These are phyloP conservation scores for Sminthurinus signatus DNA, from an alignment of 1,140 invertebrate genomes.

Conservation along the genomic window DNA sequence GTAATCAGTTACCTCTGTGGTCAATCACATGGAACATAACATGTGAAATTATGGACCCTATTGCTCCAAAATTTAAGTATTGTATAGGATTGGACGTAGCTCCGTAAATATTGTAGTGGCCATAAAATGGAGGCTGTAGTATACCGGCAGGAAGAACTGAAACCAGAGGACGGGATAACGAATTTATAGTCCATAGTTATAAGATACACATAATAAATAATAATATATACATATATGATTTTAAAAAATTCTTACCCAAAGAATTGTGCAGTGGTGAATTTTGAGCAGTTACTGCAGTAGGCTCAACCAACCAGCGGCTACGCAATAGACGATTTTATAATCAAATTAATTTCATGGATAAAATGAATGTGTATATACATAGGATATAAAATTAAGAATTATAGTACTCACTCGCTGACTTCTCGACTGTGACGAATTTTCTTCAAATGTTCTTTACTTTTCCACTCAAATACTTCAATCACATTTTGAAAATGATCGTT, in stretches of 20 bases:
- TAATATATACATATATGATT: background rate
- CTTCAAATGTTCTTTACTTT: constrained; percentile 16
- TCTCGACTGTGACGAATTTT: too few species aligned
- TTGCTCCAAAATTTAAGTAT: constrained; percentile 7
- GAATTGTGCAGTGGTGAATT: constrained; percentile 1
- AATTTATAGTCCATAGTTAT: too few species aligned
- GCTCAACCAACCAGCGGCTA: constrained; percentile 3
- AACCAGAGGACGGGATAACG: background rate
- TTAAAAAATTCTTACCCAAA: background rate
- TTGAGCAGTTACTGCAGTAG: background rate
- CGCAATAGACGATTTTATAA: too few species aligned
- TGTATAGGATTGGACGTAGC: too few species aligned
- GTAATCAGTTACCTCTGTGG: constrained; percentile 1
- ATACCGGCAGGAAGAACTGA: constrained; percentile 4
- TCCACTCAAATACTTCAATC: constrained; percentile 20
- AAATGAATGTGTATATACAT: too few species aligned
- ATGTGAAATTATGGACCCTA: constrained; percentile 1
- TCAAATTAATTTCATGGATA: too few species aligned
- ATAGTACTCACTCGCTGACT: background rate
- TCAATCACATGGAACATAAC: background rate
- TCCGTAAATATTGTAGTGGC: too few species aligned
- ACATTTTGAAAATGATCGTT: constrained; percentile 15
- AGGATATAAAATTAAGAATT: too few species aligned
- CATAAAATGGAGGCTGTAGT: constrained; percentile 7
- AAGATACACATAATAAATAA: background rate